phyloP scores from a whole-genome alignment of 2,113 vertebrate species.

The Loxodonta africana region DNA sequence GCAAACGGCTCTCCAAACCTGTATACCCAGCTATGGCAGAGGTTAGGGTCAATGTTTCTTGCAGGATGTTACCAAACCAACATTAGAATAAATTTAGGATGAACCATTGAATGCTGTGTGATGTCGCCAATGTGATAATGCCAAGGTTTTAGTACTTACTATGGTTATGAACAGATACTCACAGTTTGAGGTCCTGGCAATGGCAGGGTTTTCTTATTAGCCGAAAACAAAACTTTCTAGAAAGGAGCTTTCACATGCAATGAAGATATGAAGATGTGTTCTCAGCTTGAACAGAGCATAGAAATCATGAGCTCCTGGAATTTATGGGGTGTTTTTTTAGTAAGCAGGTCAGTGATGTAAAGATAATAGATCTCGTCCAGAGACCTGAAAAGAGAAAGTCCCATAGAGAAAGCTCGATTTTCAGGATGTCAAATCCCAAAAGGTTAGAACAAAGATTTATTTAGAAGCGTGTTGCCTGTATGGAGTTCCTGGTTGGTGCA shows the following conservation, averaged over 20 bases:
- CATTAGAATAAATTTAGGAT: neutral
- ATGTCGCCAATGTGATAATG: neutral
- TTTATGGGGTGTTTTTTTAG: constrained; percentile 7
- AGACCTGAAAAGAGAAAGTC: neutral
- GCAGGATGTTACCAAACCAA: neutral
- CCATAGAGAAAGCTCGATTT: constrained; percentile 38
- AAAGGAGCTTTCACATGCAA: neutral
- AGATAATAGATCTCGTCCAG: neutral
- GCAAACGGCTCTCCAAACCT: neutral
- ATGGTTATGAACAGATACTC: neutral
- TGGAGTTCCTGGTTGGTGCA: neutral
- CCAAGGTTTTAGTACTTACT: constrained; percentile 21
- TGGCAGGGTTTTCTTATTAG: neutral
- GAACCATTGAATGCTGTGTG: neutral
- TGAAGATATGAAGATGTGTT: neutral
- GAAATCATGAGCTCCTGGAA: neutral
- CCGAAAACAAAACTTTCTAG: neutral
- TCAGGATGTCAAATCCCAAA: constrained; percentile 43
- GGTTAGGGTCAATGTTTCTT: neutral
- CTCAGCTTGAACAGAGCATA: neutral
- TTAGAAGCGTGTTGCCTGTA: neutral
- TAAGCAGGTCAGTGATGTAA: neutral
- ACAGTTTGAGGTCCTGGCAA: neutral
- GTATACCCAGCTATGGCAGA: neutral
- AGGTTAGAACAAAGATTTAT: neutral